Evolutionary conservation across 35 echinoderm and acorn worm species (phyloP).

Genomic region (Apostichopus japonicus): DNA sequence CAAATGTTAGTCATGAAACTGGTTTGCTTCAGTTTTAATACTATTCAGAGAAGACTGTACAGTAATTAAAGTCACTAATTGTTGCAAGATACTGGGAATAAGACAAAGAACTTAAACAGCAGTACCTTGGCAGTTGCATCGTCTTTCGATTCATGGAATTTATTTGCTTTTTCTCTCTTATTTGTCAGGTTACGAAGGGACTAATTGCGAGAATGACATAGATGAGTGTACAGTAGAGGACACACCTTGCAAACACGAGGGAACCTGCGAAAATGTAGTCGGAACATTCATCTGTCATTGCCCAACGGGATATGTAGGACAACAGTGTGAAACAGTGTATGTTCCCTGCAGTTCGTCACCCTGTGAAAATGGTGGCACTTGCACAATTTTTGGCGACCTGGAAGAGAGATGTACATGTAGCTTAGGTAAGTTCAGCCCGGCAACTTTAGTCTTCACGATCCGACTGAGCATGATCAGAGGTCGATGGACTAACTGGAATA

Average conservation of each 20-base stretch:
- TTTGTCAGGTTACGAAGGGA: not conserved
- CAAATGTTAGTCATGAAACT: too few species aligned
- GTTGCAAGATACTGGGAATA: not conserved
- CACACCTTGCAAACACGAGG: slow-evolving; percentile 1
- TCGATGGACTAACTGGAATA: not conserved
- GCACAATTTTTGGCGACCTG: not conserved
- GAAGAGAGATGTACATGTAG: not conserved
- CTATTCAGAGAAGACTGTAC: too few species aligned
- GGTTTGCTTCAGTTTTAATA: too few species aligned
- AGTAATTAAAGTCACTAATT: too few species aligned
- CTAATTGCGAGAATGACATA: slow-evolving; percentile 2
- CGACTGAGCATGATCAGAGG: too few species aligned
- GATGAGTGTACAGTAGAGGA: slow-evolving; percentile 21
- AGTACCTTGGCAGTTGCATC: not conserved
- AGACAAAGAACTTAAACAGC: not conserved
- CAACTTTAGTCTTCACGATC: too few species aligned
- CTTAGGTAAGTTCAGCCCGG: not conserved
- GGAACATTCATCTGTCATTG: slow-evolving; percentile 41
- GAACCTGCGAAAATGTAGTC: not conserved
- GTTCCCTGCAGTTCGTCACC: slow-evolving; percentile 21
- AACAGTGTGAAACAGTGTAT: not conserved
- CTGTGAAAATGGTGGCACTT: slow-evolving; percentile 38
- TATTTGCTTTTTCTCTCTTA: not conserved
- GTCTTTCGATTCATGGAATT: not conserved
- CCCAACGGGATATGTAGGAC: slow-evolving; percentile 15